phyloP scores from a whole-genome alignment of 1,140 invertebrate genomes.

The Lepidostoma basale region DNA sequence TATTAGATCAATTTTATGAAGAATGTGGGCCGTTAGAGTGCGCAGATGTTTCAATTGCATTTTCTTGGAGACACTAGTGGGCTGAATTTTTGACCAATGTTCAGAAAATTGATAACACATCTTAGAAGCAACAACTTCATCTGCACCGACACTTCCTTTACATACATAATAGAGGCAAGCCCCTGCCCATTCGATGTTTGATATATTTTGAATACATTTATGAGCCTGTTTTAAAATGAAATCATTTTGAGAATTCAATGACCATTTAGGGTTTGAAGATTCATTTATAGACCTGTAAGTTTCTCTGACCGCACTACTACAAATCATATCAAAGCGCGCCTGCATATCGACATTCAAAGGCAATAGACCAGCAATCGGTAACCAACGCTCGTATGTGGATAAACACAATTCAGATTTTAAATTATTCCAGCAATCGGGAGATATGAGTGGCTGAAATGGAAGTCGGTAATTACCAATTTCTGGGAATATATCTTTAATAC shows the following conservation, averaged over 20 bases:
- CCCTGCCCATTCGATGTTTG: conserved; percentile 61
- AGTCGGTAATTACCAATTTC: conserved; percentile 58
- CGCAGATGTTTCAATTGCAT: conserved; percentile 62
- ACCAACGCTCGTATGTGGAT: conserved; percentile 58
- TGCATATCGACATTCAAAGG: conserved; percentile 54
- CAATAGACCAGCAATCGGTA: conserved; percentile 54
- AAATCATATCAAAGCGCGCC: conserved; percentile 58
- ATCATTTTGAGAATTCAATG: conserved; percentile 37
- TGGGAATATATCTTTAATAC: conserved; percentile 58
- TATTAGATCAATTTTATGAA: conserved; percentile 63
- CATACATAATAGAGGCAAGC: conserved; percentile 60
- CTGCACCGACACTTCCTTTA: conserved; percentile 61
- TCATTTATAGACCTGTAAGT: conserved; percentile 50
- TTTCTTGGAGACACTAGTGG: conserved; percentile 56
- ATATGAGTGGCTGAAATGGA: conserved; percentile 58
- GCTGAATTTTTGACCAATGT: conserved; percentile 57
- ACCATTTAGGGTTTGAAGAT: conserved; percentile 35
- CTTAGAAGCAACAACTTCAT: conserved; percentile 65
- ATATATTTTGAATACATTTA: conserved; percentile 56
- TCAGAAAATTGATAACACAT: conserved; percentile 65
- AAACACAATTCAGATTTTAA: conserved; percentile 60
- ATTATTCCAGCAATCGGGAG: conserved; percentile 59
- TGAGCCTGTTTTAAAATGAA: conserved; percentile 49
- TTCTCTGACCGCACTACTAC: conserved; percentile 59
- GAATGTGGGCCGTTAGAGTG: conserved; percentile 61